Base-by-base conservation (phyloP, 2,113 vertebrate genomes). In the Actinemys pallida region DNA sequence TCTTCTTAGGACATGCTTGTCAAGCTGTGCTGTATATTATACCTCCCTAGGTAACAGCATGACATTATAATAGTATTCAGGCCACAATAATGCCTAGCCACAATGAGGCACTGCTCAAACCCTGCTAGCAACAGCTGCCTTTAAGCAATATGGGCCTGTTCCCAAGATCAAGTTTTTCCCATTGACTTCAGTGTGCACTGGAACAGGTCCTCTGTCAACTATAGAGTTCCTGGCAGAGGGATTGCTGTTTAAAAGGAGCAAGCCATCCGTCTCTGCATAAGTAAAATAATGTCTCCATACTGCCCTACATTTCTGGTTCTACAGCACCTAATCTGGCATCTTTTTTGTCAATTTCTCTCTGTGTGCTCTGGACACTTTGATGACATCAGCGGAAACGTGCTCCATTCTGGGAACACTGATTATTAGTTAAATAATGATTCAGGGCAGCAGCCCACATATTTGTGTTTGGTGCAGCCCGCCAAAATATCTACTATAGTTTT, bases 401-500 rank as follows among this genome's bases (percentile, higher is more conserved):
- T 29, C 39, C 39, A 13, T 56, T 0, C 2, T 0, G 4, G 83
- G 22, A 95, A 31, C 6, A 45, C 57, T 83, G n/a, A 14, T 53
- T 79, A 83, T 82, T 76, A 62, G 50, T 93, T 84, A 88, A 0
- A 86, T 24, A 92, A 57, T 6, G 29, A 89, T 3, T 3, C 3
- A 80, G 52, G n/a, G 49, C 2, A 85, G 1, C 24, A 22, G 92
- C 86, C 75, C 83, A 14, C 1, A 1, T 25, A 0, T 6, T 87
- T 50, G 59, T 80, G 84, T 69, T 84, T 69, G 78, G 94, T 91
- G 57, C 81, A n/a, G n/a, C 72, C 86, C 57, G 84, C 84, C 91
- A 92, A 69, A 81, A 89, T 89, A 87, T 84, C 88, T 81, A 45
- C 81, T 87, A 84, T 56, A 84, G 31, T 14, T 93, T 95, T 81